Evolutionary conservation across 2,888 invertebrate species (phyloP), one percentile per base, ranked within the genome.

Genomic region (Apantesis nais): DNA sequence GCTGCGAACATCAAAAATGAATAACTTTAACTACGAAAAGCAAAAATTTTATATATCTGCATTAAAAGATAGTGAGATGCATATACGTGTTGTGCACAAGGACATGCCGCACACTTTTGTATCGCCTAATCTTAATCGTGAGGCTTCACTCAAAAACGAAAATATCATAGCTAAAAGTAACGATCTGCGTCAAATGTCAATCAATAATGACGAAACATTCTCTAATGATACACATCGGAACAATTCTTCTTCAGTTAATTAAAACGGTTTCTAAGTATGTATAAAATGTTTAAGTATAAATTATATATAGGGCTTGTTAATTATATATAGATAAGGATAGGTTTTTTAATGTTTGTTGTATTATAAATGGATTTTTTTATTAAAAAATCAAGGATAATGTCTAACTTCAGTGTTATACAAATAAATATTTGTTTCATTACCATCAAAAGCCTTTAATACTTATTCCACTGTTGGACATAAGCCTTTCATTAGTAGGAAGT

Each of bases 1-100:
- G 19, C 81, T 82, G 60, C 76, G 81, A 68, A 75, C 78, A 19
- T 73, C 85, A 52, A 87, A 90, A 80, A 79, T 84, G 8, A 82
- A 82, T 34, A 84, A 78, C 74, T 89, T 81, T 72, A 78, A 74
- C 72, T 86, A 85, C 52, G 82, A 85, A 8, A 90, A 88, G 76
- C 79, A 88, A 16, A 91, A 90, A 75, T 87, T 77, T 44, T 89
- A 82, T 78, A 61, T 86, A 71, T 74, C 86, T n/a, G 65, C 78
- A 19, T 86, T 78, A 66, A 74, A 74, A n/a, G 84, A 87, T n/a
- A 88, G 84, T 68, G 83, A 78, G 19, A 73, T 81, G 3, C 78
- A 75, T 22, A 70, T 78, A 48, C 75, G 75, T 41, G 71, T 75
- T 48, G 61, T 41, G 19, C 73, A 77, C 16, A 72, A 77, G 31